phyloP scores from a whole-genome alignment of 2,888 invertebrate species.

The Belgica antarctica region DNA sequence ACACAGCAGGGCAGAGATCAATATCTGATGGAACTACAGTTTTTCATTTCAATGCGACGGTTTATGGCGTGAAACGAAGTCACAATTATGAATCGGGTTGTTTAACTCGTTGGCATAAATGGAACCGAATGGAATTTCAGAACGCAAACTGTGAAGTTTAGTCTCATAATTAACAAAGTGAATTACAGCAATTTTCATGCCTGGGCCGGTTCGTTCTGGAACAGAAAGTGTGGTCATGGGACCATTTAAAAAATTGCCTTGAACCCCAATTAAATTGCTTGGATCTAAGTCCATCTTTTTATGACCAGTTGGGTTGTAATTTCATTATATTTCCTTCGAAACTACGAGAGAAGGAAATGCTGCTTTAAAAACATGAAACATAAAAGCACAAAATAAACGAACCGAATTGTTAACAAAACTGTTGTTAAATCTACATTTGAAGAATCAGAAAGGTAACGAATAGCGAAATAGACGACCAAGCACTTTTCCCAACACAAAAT shows the following conservation, averaged over 20 bases:
- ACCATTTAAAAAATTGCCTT: constrained; percentile 17
- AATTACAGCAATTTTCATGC: constrained; percentile 15
- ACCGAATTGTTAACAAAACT: neutral
- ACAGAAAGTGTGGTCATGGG: constrained; percentile 19
- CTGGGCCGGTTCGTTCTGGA: neutral
- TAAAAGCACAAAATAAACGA: neutral
- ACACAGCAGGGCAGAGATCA: constrained; percentile 2
- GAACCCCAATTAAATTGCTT: constrained; percentile 16
- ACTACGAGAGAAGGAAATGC: no score
- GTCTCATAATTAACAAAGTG: constrained; percentile 14
- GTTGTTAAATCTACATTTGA: neutral
- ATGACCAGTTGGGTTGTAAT: neutral
- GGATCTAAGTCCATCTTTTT: neutral
- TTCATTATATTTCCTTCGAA: no score
- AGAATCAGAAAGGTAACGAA: neutral
- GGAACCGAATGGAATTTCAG: constrained; percentile 4
- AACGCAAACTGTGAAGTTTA: neutral
- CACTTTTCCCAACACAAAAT: no score
- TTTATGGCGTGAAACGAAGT: constrained; percentile 1
- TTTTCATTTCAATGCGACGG: neutral
- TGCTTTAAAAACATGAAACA: no score
- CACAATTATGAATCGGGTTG: neutral
- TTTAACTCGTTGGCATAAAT: neutral
- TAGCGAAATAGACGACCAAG: neutral
- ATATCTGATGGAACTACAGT: constrained; percentile 17